Base-by-base conservation (phyloP, 2,113 vertebrate genomes). In the Climacteris rufus region DNA sequence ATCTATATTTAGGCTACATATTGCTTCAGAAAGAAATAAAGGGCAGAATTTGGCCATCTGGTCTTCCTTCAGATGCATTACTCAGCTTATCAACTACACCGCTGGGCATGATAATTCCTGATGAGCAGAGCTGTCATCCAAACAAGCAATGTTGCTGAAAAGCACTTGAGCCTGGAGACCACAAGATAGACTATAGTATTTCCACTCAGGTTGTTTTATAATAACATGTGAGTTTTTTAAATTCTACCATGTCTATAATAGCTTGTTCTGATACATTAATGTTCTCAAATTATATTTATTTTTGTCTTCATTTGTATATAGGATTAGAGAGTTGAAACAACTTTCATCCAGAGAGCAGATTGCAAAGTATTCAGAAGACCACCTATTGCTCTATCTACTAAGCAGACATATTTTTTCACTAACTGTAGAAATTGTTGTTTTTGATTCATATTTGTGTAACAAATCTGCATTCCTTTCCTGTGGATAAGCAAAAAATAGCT, bases 311-410 rank as follows among this genome's bases (percentile, higher is more conserved):
- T 66, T 76, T 79, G 5, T n/a, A 21, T 12, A 8, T 30, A 49
- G 25, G 31, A 57, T 61, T 60, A 77, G 22, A 64, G 33, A 77
- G 6, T 16, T 77, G 68, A 56, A 91, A 69, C 8, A 53, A 25
- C 0, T 0, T 9, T 61, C 20, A 25, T 57, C 24, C 54, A 63
- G 3, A 4, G 17, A 54, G 47, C 9, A 65, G 20, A 53, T 4
- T 49, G 18, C 24, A 44, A 92, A 78, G 9, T 65, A 72, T 66
- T 24, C 56, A 74, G 45, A 56, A 39, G 23, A 63, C 56, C 35
- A 40, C 11, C 13, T 71, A 33, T 30, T 60, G 40, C 18, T 78
- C 23, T 64, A 3, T 25, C 44, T 60, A 35, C 10, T 68, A 56
- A 50, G 33, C 1, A 53, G 47, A 52, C 2, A 4, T 1, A 37